Evolutionary conservation across 2,888 invertebrate genomes (phyloP), one percentile per base, ranked within the genome.

Genomic region (Unio delphinus): DNA sequence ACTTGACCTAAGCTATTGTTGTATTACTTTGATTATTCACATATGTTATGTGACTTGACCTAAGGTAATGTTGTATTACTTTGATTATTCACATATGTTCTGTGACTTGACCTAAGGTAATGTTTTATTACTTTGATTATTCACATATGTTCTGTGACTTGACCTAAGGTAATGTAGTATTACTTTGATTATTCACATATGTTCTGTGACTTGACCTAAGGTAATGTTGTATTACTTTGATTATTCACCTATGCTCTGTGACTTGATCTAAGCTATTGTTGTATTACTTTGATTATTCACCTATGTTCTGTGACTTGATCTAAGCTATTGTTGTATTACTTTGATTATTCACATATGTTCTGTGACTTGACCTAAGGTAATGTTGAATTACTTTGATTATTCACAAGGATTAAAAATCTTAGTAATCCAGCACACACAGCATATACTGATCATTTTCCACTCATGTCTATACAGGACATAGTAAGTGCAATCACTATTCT

Each of bases 1-100:
- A 88, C 79, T 64, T 75, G 73, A n/a, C 86, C 88, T 88, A 70
- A 20, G 70, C 66, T 17, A 30, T 20, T 26, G 69, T 58, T 61
- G 45, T 11, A 45, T 3, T 45, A 11, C 45, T 45, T 11, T 45
- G 3, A 45, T 23, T 23, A 23, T 23, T 23, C 0, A 23, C 78
- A 88, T 80, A 74, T 87, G 87, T 64, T 87, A 86, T 15, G 80
- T 80, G 11, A 88, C 79, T 64, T 75, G 73, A n/a, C 86, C 88
- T 88, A 70, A 20, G 70, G 67, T 17, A 30, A 23, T 26, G 69
- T 58, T 61, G 15, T 45, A 45, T 3, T 45, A 11, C 45, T 45
- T 11, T 45, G 3, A 45, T 23, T 23, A 23, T 23, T 23, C 23
- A 23, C 78, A 88, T 80, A 74, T 87, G 87, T 64, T 87, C 86